A percentile compares a stretch with the other conserved stretches of the same genome.
Conservation (phyloP, 2,797 vertebrate species). For the Urosaurus nigricauda region DNA sequence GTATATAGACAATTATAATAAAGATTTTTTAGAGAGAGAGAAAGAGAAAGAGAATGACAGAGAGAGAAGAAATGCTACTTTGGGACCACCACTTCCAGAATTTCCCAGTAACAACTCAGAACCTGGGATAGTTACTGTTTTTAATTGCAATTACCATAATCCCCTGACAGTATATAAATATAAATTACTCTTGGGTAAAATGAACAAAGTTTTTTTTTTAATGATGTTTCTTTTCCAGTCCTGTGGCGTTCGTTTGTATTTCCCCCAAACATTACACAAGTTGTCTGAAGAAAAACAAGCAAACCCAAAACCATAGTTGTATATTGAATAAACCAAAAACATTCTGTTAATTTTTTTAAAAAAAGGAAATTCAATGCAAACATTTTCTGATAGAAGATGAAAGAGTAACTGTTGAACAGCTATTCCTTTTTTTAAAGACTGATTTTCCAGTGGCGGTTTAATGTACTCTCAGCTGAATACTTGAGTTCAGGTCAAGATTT, state of each 20-base stretch:
- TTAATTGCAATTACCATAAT: no score
- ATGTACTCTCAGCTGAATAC: slow-evolving; percentile 23
- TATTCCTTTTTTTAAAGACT: not conserved
- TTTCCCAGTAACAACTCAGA: no score
- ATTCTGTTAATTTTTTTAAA: not conserved
- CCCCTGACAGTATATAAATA: not conserved
- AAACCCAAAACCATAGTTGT: not conserved
- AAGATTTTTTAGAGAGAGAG: no score
- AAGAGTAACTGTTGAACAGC: not conserved
- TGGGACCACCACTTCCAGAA: no score
- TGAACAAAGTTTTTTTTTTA: not conserved
- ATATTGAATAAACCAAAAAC: not conserved
- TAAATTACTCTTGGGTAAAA: not conserved
- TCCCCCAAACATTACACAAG: not conserved
- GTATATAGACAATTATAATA: no score
- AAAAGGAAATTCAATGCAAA: not conserved
- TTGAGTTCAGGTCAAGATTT: not conserved
- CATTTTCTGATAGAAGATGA: no score
- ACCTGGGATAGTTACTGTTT: no score
- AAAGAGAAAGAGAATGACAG: no score
- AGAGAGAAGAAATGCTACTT: no score
- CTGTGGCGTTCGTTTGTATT: not conserved
- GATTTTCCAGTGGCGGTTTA: slow-evolving; percentile 21
- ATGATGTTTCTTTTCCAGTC: not conserved
- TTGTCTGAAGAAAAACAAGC: not conserved